phyloP scores from a whole-genome alignment of 2,113 vertebrate species.

The Osmerus mordax region DNA sequence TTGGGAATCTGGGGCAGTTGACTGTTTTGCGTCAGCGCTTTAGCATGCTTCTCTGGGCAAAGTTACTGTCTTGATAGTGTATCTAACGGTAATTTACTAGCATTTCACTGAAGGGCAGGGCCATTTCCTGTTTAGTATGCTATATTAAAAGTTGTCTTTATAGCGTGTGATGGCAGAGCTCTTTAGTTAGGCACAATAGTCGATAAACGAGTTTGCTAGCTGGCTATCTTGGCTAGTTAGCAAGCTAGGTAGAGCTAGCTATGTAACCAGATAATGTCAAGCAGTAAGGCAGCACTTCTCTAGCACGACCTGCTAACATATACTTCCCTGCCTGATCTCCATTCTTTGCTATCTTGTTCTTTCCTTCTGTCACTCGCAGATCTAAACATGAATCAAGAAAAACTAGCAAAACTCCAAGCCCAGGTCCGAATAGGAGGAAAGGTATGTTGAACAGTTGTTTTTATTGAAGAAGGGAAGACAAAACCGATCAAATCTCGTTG shows the following conservation, averaged over 20 bases:
- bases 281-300: too few relatives aligned
- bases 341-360: background rate
- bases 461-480: too few relatives aligned
- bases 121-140: too few relatives aligned
- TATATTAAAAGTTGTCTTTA: too few relatives aligned
- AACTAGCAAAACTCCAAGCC: constrained; percentile 94
- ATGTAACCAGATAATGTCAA: background rate
- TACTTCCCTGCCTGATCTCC: too few relatives aligned
- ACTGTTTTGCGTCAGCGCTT: background rate
- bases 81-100: too few relatives aligned
- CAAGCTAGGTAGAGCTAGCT: background rate
- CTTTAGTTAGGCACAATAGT: background rate
- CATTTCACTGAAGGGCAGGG: too few relatives aligned
- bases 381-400: constrained; percentile 93
- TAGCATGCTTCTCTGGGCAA: background rate
- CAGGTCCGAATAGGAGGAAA: constrained; percentile 99
- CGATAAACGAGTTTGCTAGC: background rate
- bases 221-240: constrained; percentile 1
- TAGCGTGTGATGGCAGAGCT: background rate
- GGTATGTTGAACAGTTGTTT: constrained; percentile 66
- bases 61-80: too few relatives aligned
- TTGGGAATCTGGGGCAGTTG: background rate
- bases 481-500: too few relatives aligned
- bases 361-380: constrained; percentile 34
- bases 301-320: too few relatives aligned